Evolutionary conservation across 2,888 invertebrate genomes (phyloP), one percentile per base, ranked within the genome.

Genomic region (Marronus borbonicus): DNA sequence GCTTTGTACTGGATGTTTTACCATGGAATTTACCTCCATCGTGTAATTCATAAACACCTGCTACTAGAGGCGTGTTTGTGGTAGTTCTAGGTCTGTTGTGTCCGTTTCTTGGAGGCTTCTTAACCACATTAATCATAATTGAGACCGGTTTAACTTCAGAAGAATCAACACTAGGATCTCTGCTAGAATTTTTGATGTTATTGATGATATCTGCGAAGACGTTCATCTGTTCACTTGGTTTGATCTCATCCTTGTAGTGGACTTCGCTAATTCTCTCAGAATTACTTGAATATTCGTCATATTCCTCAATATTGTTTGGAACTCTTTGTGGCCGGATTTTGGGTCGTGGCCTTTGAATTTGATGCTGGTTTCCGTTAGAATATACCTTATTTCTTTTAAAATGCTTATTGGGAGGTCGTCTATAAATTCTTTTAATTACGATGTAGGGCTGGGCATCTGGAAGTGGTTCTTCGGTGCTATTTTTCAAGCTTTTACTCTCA

Each of bases 191-290:
- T 79, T 86, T 88, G 49, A 91, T 90, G 81, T 90, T 91, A 74
- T 90, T 87, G 72, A 91, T 85, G 58, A 91, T 85, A 83, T 91
- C 91, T n/a, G 86, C 85, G 78, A 90, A 90, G 0, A 91, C 87
- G 80, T 87, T 87, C 36, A 88, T 84, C 80, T 91, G 89, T 77
- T 89, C 89, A 78, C 85, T 86, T 1, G 88, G 87, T 80, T 87
- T 87, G 17, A 88, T 88, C 62, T 88, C 87, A 39, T 88, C 86
- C 80, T 88, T 89, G 77, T 89, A 88, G 77, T 85, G 86, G 5
- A 87, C 87, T 80, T 88, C 87, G 78, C 88, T 88, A 3, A 86
- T 75, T 10, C 65, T 36, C 20, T 78, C 39, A 1, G 52, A 39
- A 44, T 31, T 55, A 31, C 44, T 62, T 20, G 62, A 17, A 64